phyloP scores from a whole-genome alignment of 2,888 invertebrate genomes.

The Biston betularia region DNA sequence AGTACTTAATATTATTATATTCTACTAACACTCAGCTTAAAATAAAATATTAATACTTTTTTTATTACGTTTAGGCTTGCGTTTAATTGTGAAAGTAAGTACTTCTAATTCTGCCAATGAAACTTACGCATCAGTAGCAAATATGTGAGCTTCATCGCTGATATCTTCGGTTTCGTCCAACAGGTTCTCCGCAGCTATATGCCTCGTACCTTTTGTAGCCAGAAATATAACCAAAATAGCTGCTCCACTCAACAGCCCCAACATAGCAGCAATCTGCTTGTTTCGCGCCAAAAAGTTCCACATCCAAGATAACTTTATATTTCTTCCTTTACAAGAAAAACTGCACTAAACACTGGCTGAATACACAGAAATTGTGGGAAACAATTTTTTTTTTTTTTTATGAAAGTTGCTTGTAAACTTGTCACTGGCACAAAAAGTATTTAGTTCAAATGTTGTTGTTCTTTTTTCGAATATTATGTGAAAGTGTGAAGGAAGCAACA shows the following conservation, averaged over 20 bases:
- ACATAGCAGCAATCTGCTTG: constrained; percentile 78
- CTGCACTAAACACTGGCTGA: constrained; percentile 24
- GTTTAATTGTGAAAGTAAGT: background rate
- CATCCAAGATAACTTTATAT: constrained; percentile 62
- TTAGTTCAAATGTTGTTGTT: background rate
- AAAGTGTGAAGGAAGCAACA: too few species aligned
- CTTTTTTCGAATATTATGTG: background rate
- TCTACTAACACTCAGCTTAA: too few species aligned
- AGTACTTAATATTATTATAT: too few species aligned
- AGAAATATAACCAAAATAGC: constrained; percentile 70
- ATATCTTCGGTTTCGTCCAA: constrained; percentile 71
- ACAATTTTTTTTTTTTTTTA: background rate
- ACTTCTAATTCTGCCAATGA: background rate
- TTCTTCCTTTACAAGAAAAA: constrained; percentile 15
- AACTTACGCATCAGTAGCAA: constrained; percentile 72
- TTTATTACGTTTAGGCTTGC: too few species aligned
- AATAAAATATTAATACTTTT: too few species aligned
- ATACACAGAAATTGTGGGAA: constrained; percentile 3
- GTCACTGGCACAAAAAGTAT: background rate
- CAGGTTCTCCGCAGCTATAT: constrained; percentile 49
- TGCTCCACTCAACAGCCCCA: constrained; percentile 69
- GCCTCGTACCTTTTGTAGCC: constrained; percentile 64
- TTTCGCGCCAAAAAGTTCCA: constrained; percentile 78
- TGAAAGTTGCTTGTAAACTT: background rate
- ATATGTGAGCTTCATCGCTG: constrained; percentile 68